These are phyloP conservation scores for Mercenaria mercenaria DNA, from an alignment of 1,140 invertebrate genomes.

Conservation along the genomic window DNA sequence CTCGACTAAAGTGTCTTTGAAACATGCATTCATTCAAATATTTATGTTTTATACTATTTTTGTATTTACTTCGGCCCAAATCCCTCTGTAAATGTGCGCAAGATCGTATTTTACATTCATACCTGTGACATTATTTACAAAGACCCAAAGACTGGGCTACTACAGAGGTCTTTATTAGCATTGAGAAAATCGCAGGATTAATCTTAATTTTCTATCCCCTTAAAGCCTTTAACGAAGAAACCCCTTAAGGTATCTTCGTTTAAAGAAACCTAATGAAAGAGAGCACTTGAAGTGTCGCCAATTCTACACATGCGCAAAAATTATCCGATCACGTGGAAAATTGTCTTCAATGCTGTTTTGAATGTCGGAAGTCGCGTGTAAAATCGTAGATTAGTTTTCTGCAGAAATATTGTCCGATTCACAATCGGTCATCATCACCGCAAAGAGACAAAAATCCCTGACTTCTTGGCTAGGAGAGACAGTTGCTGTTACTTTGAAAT, in stretches of 20 bases:
- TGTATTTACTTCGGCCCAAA: background rate
- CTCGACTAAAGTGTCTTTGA: background rate
- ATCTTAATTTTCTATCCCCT: background rate
- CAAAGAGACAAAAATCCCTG: background rate
- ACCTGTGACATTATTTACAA: background rate
- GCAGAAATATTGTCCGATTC: background rate
- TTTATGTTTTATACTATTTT: background rate
- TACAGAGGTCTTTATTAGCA: background rate
- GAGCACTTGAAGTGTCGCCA: conserved; percentile 23
- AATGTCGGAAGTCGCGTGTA: conserved; percentile 47
- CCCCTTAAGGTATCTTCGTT: conserved; percentile 17
- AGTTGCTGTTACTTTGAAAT: background rate
- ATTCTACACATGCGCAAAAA: background rate
- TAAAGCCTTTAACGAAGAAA: background rate
- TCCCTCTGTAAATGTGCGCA: background rate
- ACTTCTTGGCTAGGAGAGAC: background rate
- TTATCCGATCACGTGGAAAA: conserved; percentile 39
- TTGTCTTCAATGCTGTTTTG: conserved; percentile 42
- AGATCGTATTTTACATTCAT: background rate
- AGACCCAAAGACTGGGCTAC: background rate
- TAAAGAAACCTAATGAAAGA: conserved; percentile 33
- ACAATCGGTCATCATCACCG: conserved; percentile 25
- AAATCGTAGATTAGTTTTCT: conserved; percentile 50
- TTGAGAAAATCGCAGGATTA: conserved; percentile 4
- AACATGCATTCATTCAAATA: background rate